Percentiles rank a stretch among this genome's conserved stretches.
Conservation (phyloP, 1,140 invertebrate genomes). For the Drosophila rhopaloa region DNA sequence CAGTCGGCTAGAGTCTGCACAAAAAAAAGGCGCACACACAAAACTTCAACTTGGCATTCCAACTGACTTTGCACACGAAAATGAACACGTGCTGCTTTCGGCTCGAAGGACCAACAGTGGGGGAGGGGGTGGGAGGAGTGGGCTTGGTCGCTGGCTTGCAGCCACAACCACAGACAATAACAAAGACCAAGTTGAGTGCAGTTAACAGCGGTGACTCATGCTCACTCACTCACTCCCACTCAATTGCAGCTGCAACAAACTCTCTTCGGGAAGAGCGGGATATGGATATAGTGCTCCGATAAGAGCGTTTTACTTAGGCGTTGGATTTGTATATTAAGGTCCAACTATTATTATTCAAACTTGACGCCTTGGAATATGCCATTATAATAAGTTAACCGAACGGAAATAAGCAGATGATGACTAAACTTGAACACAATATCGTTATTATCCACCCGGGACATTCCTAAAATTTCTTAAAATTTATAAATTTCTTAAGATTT, state of each 20-base stretch:
- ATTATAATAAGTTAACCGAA: background rate
- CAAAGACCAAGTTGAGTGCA: conserved; percentile 57
- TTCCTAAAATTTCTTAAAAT: no score
- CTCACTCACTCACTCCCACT: conserved; percentile 38
- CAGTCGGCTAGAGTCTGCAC: conserved; percentile 7
- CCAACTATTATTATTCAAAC: background rate
- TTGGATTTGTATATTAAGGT: background rate
- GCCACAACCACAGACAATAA: conserved; percentile 70
- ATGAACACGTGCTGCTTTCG: conserved; percentile 75
- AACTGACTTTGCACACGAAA: conserved; percentile 69
- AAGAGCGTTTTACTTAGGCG: conserved; percentile 41
- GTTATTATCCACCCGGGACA: no score
- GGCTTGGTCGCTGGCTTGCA: conserved; percentile 57
- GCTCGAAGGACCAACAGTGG: conserved; percentile 36
- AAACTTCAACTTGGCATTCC: conserved; percentile 60
- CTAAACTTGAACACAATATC: background rate
- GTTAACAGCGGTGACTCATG: conserved; percentile 58
- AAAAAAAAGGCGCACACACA: conserved; percentile 39
- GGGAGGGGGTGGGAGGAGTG: background rate
- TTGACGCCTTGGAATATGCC: background rate
- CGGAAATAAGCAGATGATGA: background rate
- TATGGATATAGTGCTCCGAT: conserved; percentile 15
- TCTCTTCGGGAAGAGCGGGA: conserved; percentile 36
- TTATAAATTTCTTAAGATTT: no score
- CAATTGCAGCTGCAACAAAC: background rate